Evolutionary conservation across 2,113 vertebrate genomes (phyloP), one percentile per base, ranked within the genome.

Genomic region (Thunnus thynnus): DNA sequence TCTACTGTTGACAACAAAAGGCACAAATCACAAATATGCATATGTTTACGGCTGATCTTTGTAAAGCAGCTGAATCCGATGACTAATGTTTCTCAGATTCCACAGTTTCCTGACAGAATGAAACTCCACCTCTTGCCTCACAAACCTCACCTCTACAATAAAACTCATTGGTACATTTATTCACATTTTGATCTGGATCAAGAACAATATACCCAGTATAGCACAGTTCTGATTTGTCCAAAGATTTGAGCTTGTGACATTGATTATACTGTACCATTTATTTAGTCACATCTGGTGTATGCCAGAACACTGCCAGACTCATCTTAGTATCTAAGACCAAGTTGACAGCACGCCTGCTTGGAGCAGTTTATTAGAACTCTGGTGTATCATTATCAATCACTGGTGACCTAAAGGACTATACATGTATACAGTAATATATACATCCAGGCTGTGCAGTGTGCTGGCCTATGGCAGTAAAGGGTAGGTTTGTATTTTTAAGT

Each of bases 11-110:
- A 86, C 62, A 84, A 87, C 80, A 80, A 88, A 89, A 88, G 86
- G 86, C 88, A 89, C 84, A 79, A 78, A 80, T 84, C 70, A 81
- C 82, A 64, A 76, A 86, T 81, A 78, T 81, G 83, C 75, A 80
- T 89, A 76, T 82, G 73, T 57, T 57, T 12, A 73, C 82, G 82
- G 66, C 44, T 51, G 66, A 72, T 66, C 58, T 68, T 62, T 32
- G 57, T 74, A 64, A 86, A 86, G 70, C 74, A 76, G 80, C 83
- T 76, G 48, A 67, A 64, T 77, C 50, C 66, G 10, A 78, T 36
- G 41, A 51, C 55, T 22, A n/a, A 67, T 72, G 32, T 74, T 56
- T 32, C 57, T 46, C 3, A 52, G 30, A 44, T 78, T 54, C 30
- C 44, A 41, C 36, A 41, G 36, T 17, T 51, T 66, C 22, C 13